Percentiles rank a stretch among this genome's conserved stretches.
Evolutionary conservation across 1,140 invertebrate species (phyloP).

Genomic region (Zaprionus nigranus): DNA sequence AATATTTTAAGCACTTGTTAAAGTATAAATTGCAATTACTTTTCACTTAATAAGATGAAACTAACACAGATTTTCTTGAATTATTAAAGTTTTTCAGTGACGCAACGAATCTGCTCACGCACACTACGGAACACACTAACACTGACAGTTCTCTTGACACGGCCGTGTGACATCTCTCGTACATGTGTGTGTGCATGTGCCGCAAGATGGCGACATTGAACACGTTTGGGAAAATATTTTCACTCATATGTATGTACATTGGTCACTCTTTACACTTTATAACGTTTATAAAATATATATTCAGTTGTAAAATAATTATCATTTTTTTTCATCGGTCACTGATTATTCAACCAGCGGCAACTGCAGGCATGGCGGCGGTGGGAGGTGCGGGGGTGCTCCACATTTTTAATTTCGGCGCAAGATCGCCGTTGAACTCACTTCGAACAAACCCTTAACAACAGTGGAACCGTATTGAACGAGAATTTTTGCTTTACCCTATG

Average conservation of each 20-base stretch:
- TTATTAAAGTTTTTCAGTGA: constrained; percentile 60
- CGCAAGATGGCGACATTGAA: constrained; percentile 72
- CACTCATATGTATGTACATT: constrained; percentile 36
- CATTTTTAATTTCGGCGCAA: constrained; percentile 37
- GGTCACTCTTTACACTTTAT: constrained; percentile 53
- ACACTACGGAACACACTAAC: constrained; percentile 37
- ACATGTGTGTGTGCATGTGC: constrained; percentile 54
- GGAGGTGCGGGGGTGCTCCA: constrained; percentile 29
- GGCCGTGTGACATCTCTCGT: constrained; percentile 59
- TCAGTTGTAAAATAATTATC: constrained; percentile 17
- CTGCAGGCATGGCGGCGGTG: constrained; percentile 43
- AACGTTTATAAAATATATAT: constrained; percentile 14
- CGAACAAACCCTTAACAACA: constrained; percentile 84
- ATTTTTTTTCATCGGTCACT: constrained; percentile 44
- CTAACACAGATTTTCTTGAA: constrained; percentile 27
- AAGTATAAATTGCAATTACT: constrained; percentile 8
- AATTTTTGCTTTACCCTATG: constrained; percentile 57
- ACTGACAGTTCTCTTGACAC: constrained; percentile 54
- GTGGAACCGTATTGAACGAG: constrained; percentile 67
- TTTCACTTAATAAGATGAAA: constrained; percentile 22
- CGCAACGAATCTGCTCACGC: constrained; percentile 68
- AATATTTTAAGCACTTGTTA: not conserved
- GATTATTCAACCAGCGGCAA: constrained; percentile 61
- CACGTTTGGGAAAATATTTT: constrained; percentile 62
- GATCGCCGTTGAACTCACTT: constrained; percentile 73